Evolutionary conservation across 1,140 invertebrate genomes (phyloP), one percentile per base, ranked within the genome.

Genomic region (Piezodorus guildinii): DNA sequence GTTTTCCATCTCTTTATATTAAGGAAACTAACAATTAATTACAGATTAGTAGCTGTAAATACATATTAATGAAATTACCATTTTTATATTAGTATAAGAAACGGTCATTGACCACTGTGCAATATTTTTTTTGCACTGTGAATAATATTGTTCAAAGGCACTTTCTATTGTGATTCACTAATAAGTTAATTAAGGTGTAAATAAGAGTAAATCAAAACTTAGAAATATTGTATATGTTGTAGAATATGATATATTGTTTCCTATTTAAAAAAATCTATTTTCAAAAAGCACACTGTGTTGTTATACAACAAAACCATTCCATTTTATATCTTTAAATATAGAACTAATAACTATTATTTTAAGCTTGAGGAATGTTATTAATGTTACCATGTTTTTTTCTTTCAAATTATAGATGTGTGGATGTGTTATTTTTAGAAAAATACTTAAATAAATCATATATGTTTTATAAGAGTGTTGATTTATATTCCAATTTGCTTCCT

Each of bases 371-470:
- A 56, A 23, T 56, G 52, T 56, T 56, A 4, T 21, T 17, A 56
- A 56, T 25, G 52, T 56, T 56, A 56, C 52, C 52, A 56, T 56
- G 27, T 56, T 16, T 52, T 52, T 56, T 56, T 17, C 21, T 49
- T 49, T 21, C 21, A 16, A 56, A 25, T 16, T 56, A 23, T 56
- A 23, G 12, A 23, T 23, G 52, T 23, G 23, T 56, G 52, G 14
- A 56, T 27, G 19, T 56, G 15, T 56, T 56, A 56, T 56, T 56
- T 56, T 56, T 17, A 56, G 23, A 56, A 23, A 52, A 56, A 23
- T 56, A 56, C 23, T 56, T 56, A 56, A 56, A 56, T 56, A 56
- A 56, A 56, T 56, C 15, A 56, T 56, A 56, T 25, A 56, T 56
- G 23, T 56, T 23, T 56, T 39, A 39, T 39, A 39, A 39, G 12